Conservation (phyloP, 1,140 invertebrate genomes). For the Vollenhovia emeryi region DNA sequence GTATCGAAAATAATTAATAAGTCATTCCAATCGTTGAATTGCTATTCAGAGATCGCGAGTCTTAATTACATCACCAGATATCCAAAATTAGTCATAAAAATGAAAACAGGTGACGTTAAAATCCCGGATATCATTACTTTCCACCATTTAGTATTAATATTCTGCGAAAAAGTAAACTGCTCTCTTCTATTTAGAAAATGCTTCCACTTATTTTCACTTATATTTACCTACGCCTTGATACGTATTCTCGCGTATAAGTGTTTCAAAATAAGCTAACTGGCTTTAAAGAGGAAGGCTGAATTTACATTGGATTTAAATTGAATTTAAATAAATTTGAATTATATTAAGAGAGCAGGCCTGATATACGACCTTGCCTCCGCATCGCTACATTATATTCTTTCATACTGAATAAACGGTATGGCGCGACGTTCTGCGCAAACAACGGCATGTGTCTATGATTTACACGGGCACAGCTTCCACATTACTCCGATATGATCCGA, state of each 20-base stretch:
- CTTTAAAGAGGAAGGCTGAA: neutral
- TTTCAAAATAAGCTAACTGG: neutral
- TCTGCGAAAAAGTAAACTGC: neutral
- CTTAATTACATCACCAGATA: slow-evolving; percentile 15
- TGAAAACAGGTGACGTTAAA: neutral
- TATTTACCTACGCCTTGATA: neutral
- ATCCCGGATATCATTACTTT: neutral
- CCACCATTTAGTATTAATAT: neutral
- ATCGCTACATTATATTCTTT: neutral
- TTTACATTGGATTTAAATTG: neutral
- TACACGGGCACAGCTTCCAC: neutral
- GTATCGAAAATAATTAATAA: slow-evolving; percentile 20
- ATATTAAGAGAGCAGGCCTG: neutral
- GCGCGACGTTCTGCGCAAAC: neutral
- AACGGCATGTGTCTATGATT: neutral
- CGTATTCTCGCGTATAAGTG: neutral
- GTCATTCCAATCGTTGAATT: neutral
- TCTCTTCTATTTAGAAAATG: neutral
- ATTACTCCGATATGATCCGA: slow-evolving; percentile 4
- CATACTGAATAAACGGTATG: neutral
- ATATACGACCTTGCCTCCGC: neutral
- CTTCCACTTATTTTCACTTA: neutral
- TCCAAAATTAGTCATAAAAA: neutral
- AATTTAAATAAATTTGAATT: neutral
- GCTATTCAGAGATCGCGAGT: neutral